Conservation (phyloP, 2,888 invertebrate species). For the Pollenia labialis region DNA sequence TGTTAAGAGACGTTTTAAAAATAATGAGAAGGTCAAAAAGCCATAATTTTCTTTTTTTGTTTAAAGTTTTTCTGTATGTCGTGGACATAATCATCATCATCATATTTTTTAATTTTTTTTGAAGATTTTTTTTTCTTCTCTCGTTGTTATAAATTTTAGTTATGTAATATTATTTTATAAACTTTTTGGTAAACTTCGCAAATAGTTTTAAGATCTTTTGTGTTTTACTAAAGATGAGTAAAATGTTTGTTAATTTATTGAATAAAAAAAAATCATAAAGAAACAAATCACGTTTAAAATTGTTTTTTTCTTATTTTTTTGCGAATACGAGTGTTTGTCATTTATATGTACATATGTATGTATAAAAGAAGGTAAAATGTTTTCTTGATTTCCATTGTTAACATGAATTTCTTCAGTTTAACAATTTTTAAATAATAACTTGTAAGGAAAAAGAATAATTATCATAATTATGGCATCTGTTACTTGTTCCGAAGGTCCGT, state of each 20-base stretch:
- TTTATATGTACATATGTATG: too few relatives aligned
- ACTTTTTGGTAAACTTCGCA: too few relatives aligned
- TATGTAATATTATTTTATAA: too few relatives aligned
- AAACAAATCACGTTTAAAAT: slow-evolving; percentile 15
- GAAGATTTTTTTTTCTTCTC: background rate
- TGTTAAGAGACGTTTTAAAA: slow-evolving; percentile 65
- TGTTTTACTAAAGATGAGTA: slow-evolving; percentile 21
- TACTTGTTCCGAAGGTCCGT: too few relatives aligned
- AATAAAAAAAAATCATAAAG: slow-evolving; percentile 27
- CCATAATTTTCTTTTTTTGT: slow-evolving; percentile 37
- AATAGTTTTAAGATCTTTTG: background rate
- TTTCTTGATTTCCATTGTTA: background rate
- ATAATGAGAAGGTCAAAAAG: slow-evolving; percentile 58
- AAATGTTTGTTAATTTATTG: slow-evolving; percentile 54
- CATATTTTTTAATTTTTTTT: background rate
- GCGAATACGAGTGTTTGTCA: background rate
- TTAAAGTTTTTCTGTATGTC: background rate
- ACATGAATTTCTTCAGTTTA: background rate
- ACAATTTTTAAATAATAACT: background rate
- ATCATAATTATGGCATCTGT: too few relatives aligned
- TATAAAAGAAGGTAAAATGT: background rate
- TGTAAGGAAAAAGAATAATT: too few relatives aligned
- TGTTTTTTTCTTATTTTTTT: background rate
- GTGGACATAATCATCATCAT: too few relatives aligned
- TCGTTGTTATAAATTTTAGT: background rate